Conservation (phyloP, 2,113 vertebrate genomes). For the Willisornis vidua region DNA sequence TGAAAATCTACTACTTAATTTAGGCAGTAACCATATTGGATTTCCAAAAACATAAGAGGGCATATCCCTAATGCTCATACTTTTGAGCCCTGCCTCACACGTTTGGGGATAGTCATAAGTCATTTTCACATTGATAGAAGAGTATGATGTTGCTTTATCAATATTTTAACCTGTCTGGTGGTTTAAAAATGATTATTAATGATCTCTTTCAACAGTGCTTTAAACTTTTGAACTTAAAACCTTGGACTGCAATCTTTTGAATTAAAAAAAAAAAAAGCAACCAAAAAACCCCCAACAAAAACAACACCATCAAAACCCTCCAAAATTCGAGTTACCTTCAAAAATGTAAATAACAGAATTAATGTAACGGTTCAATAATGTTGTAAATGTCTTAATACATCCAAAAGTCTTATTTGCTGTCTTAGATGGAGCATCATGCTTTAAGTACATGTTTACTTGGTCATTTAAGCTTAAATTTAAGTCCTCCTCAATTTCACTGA, state of each 20-base stretch:
- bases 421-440: neutral
- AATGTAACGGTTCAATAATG: neutral
- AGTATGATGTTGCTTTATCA: neutral
- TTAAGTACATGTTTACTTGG: neutral
- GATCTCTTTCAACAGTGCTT: neutral
- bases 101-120: fast-evolving
- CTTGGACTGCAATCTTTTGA: neutral
- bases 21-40: neutral
- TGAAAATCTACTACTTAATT: neutral
- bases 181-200: neutral
- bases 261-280: neutral
- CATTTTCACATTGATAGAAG: neutral
- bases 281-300: neutral
- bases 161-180: neutral
- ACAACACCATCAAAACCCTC: neutral
- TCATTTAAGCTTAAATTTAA: neutral
- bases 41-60: neutral
- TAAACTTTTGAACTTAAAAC: neutral
- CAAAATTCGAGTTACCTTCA: neutral
- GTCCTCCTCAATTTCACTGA: neutral
- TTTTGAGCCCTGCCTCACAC: neutral
- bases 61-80: neutral
- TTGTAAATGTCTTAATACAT: neutral
- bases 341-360: neutral
- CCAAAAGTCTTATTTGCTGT: neutral